Base-by-base conservation (phyloP, 2,888 invertebrate genomes). In the Physocephala rufipes region DNA sequence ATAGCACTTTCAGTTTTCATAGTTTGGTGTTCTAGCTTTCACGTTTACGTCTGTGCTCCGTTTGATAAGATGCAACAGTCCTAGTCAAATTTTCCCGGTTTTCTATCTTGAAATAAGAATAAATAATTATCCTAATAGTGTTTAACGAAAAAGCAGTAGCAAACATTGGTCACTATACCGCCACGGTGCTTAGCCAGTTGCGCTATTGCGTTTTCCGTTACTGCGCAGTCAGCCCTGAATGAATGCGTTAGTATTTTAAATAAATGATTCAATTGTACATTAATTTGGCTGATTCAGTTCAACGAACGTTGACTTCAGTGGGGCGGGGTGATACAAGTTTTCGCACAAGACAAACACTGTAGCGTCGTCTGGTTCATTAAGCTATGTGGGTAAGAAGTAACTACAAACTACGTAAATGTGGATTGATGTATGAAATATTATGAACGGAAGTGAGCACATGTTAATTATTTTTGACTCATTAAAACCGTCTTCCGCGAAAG, bases 211-310 rank as follows among this genome's bases (percentile, higher is more conserved):
- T 59, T 45, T 7, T 43, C n/a, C 51, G 49, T 49, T 45, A 45
- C n/a, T 73, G 55, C 72, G 67, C 64, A 24, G 53, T 53, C 21
- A 72, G 75, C 73, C 73, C 26, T 45, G 21, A 59, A 59, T 59
- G 26, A 47, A 43, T 76, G 82, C 83, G 80, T 84, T 84, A 81
- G 82, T 84, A 84, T 83, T 84, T 82, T 84, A 77, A 82, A 83
- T 79, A 80, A 80, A 83, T 84, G 84, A 84, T 84, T 83, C 83
- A 84, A 82, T 79, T 74, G 73, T 63, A 36, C 43, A 55, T 47
- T 43, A n/a, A 36, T n/a, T 67, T 30, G 12, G 45, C 45, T 58
- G 24, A 45, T 43, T 43, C 16, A 12, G 47, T n/a, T 28, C 43
- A 15, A 63, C 67, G 43, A 30, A 5, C 62, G 19, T 62, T 45